Evolutionary conservation across 2,797 vertebrate genomes (phyloP), one percentile per base, ranked within the genome.

Genomic region (Urocyon cinereoargenteus): DNA sequence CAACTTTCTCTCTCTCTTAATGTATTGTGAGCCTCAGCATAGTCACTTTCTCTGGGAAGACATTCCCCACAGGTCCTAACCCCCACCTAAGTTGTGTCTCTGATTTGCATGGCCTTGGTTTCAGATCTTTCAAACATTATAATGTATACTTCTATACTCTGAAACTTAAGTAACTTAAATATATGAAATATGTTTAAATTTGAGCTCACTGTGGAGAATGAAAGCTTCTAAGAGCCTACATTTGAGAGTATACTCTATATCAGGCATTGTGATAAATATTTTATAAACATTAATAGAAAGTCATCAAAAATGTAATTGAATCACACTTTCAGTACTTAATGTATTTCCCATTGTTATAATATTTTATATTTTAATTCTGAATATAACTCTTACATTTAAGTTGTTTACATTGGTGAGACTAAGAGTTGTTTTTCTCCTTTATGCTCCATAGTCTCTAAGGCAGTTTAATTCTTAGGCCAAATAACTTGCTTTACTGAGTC

Each of bases 291-390:
- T 61, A 86, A 87, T 51, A 83, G 18, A 96, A 72, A 18, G 36
- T 79, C 6, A 66, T 90, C 10, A 86, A 84, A 21, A 75, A 66
- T 66, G 24, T 57, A 85, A 31, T 51, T 84, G 45, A 79, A 24
- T 91, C 34, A 66, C 1, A 45, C 72, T 86, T 95, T 96, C n/a
- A 75, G 1, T 34, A 75, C 85, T 85, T 13, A 28, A 49, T 57
- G 53, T 82, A 93, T 57, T 84, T 57, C 28, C 10, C 45, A 66
- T n/a, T 18, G 3, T 28, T 73, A 36, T 68, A 77, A 36, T 62
- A 68, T 31, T 45, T 57, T 79, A 61, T 55, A 81, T 70, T 96
- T 95, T 90, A 79, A 55, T 51, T 93, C 2, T 93, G n/a, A 91
- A 51, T 91, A 64, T 70, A 75, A 70, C 10, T n/a, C 10, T 93